A percentile compares a stretch with the other conserved stretches of the same genome.
Conservation (phyloP, 2,888 invertebrate genomes). For the Erebia ligea region DNA sequence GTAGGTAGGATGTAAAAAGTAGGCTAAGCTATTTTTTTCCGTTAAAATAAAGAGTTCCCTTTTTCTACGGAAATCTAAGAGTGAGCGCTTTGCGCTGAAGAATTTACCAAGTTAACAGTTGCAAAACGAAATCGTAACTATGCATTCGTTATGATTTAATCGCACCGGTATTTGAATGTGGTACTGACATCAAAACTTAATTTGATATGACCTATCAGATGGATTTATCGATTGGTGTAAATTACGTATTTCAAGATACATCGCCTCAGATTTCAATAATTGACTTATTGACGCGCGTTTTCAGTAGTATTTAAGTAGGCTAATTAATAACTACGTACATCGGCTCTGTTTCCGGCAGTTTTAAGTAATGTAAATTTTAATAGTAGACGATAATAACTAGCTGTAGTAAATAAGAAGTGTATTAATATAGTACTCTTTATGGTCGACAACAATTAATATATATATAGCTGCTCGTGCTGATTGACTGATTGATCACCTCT, state of each 20-base stretch:
- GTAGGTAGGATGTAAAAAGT: no score
- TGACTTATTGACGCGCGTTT: not conserved
- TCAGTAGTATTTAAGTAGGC: not conserved
- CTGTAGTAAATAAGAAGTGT: no score
- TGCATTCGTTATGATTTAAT: slow-evolving; percentile 1
- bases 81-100: not conserved
- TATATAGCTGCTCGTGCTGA: no score
- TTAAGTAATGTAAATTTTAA: no score
- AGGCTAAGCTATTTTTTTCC: not conserved
- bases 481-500: no score
- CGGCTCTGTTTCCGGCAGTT: no score
- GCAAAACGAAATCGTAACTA: not conserved
- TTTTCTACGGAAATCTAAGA: no score
- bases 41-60: no score
- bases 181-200: slow-evolving; percentile 4
- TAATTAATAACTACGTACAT: not conserved
- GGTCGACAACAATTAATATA: no score
- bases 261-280: not conserved
- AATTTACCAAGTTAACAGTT: not conserved
- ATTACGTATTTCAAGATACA: not conserved
- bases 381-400: no score
- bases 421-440: no score
- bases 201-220: not conserved
- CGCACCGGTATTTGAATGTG: not conserved
- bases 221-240: not conserved